Conservation (phyloP, 2,888 invertebrate species). For the Bimastos eiseni region DNA sequence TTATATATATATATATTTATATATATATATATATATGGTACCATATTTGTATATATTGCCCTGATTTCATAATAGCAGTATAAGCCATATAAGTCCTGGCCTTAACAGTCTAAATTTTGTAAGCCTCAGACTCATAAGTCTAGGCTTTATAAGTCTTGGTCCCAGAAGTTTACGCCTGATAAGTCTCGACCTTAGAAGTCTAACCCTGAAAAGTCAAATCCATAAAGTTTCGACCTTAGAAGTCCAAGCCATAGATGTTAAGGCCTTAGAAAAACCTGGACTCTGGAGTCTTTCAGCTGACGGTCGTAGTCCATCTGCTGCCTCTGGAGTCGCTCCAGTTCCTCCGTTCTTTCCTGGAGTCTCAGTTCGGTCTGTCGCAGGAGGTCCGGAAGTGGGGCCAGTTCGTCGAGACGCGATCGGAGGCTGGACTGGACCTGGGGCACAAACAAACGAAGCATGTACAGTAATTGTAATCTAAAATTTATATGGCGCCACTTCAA, state of each 20-base stretch:
- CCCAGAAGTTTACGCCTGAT: too few species aligned
- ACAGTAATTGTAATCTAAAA: neutral
- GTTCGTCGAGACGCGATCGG: conserved; percentile 55
- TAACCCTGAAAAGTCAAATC: too few species aligned
- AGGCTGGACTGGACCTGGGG: conserved; percentile 46
- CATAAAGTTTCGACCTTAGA: too few species aligned
- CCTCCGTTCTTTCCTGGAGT: conserved; percentile 55
- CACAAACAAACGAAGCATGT: neutral
- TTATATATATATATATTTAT: too few species aligned
- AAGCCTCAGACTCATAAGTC: too few species aligned
- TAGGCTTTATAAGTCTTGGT: neutral
- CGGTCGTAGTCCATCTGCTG: conserved; percentile 15
- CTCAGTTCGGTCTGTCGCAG: conserved; percentile 57
- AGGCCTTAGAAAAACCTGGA: neutral
- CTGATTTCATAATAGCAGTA: too few species aligned
- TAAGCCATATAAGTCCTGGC: too few species aligned
- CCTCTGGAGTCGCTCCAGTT: conserved; percentile 28
- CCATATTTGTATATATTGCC: too few species aligned
- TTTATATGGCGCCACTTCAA: neutral
- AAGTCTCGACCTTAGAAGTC: too few species aligned
- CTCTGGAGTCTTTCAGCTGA: neutral
- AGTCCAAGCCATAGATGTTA: too few species aligned
- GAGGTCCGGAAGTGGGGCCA: conserved; percentile 60
- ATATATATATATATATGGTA: too few species aligned
- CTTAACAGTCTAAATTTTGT: too few species aligned